Evolutionary conservation across 2,888 invertebrate species (phyloP).

Genomic region (Eurois occulta): DNA sequence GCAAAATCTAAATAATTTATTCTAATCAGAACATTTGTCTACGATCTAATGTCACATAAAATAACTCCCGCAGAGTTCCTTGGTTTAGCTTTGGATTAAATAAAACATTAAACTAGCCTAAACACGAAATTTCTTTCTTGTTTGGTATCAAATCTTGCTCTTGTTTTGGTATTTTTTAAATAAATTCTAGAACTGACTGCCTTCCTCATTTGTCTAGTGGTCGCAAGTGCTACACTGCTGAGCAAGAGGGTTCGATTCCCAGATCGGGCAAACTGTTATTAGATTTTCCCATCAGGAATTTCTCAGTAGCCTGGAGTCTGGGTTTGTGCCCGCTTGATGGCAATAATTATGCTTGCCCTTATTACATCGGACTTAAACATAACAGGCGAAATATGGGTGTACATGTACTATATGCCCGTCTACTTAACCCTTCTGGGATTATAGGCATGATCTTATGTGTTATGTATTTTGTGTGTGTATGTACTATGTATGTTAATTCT

Average conservation of each 20-base stretch:
- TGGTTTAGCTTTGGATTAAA: constrained; percentile 5
- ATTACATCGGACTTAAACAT: no score
- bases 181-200: not conserved
- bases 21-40: constrained; percentile 48
- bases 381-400: no score
- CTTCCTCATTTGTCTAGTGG: not conserved
- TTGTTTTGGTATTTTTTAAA: not conserved
- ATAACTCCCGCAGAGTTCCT: constrained; percentile 23
- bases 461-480: no score
- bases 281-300: no score
- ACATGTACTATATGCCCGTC: no score
- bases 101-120: not conserved
- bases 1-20: constrained; percentile 46
- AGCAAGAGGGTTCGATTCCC: not conserved
- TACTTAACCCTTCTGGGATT: no score
- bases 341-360: no score
- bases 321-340: no score
- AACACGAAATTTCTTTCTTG: constrained; percentile 23
- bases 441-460: no score
- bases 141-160: not conserved
- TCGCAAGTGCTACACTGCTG: not conserved
- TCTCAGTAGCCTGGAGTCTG: no score
- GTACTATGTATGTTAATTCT: no score
- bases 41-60: constrained; percentile 22
- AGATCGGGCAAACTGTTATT: no score